These are phyloP conservation scores for Cinclus mexicanus DNA, from an alignment of 2,113 vertebrate species.

Conservation along the genomic window DNA sequence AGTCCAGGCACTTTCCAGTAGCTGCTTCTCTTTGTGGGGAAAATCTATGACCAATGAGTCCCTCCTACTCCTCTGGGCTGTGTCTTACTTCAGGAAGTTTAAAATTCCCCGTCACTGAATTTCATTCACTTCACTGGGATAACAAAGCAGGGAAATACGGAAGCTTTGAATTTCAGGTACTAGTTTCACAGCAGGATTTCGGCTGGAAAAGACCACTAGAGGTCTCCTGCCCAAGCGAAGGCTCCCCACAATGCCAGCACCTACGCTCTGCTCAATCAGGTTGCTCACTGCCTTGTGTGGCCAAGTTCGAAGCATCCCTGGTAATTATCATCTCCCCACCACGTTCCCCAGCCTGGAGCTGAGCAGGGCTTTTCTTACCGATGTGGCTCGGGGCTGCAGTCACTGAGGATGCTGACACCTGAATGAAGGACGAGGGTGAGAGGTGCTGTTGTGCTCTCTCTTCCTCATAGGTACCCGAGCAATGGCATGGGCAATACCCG, in stretches of 20 bases:
- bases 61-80: background rate
- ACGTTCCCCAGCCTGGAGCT: background rate
- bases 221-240: background rate
- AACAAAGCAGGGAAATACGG: fast-evolving
- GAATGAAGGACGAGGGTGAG: background rate
- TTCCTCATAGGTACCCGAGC: background rate
- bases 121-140: background rate
- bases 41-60: background rate
- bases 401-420: background rate
- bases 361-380: background rate
- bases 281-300: background rate
- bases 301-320: background rate
- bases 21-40: background rate
- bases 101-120: background rate
- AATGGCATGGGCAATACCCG: fast-evolving
- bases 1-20: background rate
- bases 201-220: background rate
- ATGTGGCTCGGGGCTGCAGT: background rate
- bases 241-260: background rate
- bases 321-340: fast-evolving
- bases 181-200: background rate
- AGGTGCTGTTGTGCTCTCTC: background rate
- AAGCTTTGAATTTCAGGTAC: background rate
- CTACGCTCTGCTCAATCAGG: background rate
- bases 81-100: background rate